Conservation (phyloP, 2,113 vertebrate genomes). For the Eptesicus fuscus region DNA sequence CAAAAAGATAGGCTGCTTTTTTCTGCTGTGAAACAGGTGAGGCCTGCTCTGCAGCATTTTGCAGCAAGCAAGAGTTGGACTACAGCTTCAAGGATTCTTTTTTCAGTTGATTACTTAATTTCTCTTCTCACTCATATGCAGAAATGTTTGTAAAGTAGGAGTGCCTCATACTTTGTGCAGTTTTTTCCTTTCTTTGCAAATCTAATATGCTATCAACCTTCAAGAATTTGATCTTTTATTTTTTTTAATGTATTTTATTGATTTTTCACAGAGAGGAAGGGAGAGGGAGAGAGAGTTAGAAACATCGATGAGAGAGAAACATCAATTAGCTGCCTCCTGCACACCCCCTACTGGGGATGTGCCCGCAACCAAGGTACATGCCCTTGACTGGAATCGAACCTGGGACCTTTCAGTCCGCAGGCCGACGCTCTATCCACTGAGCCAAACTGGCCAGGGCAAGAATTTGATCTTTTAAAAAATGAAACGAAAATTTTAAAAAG, state of each 20-base stretch:
- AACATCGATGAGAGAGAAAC: no score
- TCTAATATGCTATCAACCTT: background rate
- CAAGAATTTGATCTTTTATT: background rate
- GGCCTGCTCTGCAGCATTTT: background rate
- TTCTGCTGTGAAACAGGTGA: background rate
- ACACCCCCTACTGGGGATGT: no score
- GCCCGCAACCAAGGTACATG: no score
- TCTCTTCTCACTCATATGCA: background rate
- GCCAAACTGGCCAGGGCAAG: no score
- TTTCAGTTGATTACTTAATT: conserved; percentile 22
- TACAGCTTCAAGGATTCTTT: background rate
- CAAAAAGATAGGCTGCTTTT: background rate
- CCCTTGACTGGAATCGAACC: no score
- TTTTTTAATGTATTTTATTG: no score
- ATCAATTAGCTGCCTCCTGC: no score
- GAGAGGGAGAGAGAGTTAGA: no score
- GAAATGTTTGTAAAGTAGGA: conserved; percentile 4
- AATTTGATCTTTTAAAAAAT: background rate
- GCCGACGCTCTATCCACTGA: no score
- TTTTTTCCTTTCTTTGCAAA: background rate
- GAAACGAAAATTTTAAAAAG: conserved; percentile 21
- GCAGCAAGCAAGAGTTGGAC: background rate
- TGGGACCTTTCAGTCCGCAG: no score
- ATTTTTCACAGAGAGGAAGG: no score
- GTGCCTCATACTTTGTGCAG: background rate